phyloP scores from a whole-genome alignment of 2,113 vertebrate species.

The Ameiurus melas region DNA sequence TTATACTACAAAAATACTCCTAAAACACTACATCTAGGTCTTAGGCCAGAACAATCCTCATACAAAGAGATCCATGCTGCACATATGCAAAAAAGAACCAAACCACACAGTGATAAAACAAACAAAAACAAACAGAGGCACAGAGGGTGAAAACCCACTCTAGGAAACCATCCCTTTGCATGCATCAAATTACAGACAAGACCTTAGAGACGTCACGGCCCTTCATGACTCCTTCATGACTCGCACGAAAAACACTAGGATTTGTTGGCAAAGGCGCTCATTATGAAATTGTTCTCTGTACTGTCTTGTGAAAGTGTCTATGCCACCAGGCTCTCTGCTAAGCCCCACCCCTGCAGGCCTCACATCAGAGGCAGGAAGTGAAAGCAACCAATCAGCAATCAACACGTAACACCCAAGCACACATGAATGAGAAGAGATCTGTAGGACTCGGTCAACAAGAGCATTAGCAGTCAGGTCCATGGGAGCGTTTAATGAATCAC shows the following conservation, averaged over 20 bases:
- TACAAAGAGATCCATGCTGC: background rate
- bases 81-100: background rate
- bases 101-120: no score
- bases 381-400: conserved; percentile 50
- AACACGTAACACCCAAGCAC: conserved; percentile 48
- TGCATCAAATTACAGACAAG: background rate
- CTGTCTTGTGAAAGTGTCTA: background rate
- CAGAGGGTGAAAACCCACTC: fast-evolving
- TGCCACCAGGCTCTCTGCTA: background rate
- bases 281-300: background rate
- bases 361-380: conserved; percentile 41
- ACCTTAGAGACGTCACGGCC: background rate
- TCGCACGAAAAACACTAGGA: background rate
- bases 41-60: background rate
- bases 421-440: conserved; percentile 43
- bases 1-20: no score
- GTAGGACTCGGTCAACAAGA: conserved; percentile 7
- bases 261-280: background rate
- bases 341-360: conserved; percentile 27
- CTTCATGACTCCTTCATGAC: conserved; percentile 16
- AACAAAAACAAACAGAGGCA: background rate
- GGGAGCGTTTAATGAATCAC: conserved; percentile 8
- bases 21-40: background rate
- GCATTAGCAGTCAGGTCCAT: background rate
- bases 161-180: background rate